Evolutionary conservation across 2,113 vertebrate genomes (phyloP).

Genomic region (Phalacrocorax aristotelis): DNA sequence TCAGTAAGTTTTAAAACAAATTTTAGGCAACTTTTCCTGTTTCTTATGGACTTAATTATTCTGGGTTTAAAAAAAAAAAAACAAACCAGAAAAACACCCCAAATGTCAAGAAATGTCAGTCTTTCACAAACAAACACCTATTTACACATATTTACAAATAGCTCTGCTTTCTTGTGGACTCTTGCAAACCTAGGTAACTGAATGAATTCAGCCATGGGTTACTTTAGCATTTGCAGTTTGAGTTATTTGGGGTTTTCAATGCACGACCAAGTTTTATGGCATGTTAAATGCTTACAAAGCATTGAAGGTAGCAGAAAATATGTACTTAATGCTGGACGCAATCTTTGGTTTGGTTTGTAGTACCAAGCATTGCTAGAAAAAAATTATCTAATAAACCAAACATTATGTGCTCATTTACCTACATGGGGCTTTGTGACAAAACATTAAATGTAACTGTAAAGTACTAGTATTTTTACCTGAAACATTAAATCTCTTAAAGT

Average conservation of each 20-base stretch:
- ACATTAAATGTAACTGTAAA: background rate
- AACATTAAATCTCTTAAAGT: background rate
- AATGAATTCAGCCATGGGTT: accelerated
- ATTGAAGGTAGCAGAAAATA: background rate
- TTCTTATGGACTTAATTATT: background rate
- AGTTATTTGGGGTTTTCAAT: background rate
- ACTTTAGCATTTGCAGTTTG: background rate
- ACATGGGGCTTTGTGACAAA: background rate
- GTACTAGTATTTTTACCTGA: background rate
- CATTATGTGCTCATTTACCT: accelerated
- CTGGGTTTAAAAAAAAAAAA: background rate
- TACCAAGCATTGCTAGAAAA: background rate
- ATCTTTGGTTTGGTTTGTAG: background rate
- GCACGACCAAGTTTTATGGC: background rate
- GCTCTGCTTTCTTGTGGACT: background rate
- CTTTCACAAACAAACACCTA: background rate
- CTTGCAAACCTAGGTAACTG: background rate
- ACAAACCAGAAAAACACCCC: background rate
- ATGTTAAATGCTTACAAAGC: background rate
- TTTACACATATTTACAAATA: background rate
- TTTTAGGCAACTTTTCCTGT: background rate
- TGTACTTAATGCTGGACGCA: background rate
- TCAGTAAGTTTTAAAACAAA: background rate
- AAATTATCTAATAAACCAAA: background rate
- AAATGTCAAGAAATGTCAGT: background rate